Evolutionary conservation across 53 echinoderm and acorn worm species (phyloP).

Genomic region (Luidia sarsii): DNA sequence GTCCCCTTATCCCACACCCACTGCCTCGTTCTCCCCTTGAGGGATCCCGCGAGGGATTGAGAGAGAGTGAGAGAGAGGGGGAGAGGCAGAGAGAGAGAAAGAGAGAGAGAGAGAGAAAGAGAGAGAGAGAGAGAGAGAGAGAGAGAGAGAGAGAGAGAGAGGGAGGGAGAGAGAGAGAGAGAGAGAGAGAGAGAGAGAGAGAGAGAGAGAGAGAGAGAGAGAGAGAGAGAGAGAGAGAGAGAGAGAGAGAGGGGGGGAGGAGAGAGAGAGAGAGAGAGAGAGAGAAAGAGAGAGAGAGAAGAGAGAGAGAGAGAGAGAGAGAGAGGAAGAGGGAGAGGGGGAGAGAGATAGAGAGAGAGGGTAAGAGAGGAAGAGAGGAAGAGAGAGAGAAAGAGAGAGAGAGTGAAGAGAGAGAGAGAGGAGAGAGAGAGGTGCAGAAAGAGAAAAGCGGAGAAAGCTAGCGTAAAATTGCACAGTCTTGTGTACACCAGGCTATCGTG

Average conservation of each 20-base stretch:
- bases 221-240: no score
- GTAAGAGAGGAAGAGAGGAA: neutral
- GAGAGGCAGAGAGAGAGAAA: neutral
- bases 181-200: no score
- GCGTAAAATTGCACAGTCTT: constrained; percentile 27
- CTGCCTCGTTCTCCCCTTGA: no score
- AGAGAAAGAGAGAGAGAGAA: no score
- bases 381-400: neutral
- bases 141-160: neutral
- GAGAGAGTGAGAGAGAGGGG: neutral
- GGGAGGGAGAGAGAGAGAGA: neutral
- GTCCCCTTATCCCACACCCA: neutral
- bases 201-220: neutral
- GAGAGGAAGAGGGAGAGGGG: no score
- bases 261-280: no score
- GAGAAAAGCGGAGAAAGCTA: neutral
- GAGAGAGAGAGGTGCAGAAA: no score
- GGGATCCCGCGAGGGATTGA: neutral
- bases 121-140: no score
- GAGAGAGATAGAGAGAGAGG: neutral
- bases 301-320: no score
- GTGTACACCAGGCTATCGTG: neutral
- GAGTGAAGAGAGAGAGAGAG: no score
- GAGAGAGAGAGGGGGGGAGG: neutral
- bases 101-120: neutral